Percentiles rank a stretch among this genome's conserved stretches.
Evolutionary conservation across 2,113 vertebrate genomes (phyloP).

Genomic region (Nycticorax nycticorax): DNA sequence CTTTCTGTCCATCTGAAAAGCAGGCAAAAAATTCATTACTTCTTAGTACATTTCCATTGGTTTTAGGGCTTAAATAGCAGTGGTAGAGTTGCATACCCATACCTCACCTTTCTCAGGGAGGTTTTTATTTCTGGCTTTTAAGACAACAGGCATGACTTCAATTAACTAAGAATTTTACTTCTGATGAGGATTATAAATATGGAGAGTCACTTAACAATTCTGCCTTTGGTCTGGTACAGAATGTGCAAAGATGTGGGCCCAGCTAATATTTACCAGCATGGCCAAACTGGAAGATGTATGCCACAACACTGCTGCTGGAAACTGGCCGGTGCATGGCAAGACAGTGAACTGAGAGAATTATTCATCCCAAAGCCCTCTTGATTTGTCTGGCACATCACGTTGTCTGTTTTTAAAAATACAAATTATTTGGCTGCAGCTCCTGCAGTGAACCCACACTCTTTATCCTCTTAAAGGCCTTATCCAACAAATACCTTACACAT

Average conservation of each 20-base stretch:
- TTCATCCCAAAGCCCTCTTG: not conserved
- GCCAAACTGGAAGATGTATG: not conserved
- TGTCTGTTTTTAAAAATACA: not conserved
- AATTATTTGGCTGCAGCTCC: not conserved
- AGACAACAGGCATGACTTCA: not conserved
- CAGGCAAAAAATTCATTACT: not conserved
- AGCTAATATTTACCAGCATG: not conserved
- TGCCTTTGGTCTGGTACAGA: not conserved
- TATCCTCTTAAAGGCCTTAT: not conserved
- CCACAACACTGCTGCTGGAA: not conserved
- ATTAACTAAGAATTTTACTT: not conserved
- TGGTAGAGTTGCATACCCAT: not conserved
- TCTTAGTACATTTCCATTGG: not conserved
- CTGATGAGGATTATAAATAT: not conserved
- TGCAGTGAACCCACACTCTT: not conserved
- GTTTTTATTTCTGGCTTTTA: not conserved
- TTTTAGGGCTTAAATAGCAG: not conserved
- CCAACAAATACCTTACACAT: not conserved
- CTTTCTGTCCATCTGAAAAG: not conserved
- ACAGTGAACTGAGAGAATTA: not conserved
- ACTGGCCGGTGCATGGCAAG: not conserved
- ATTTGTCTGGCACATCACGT: not conserved
- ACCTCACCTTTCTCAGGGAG: not conserved
- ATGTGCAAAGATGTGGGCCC: not conserved
- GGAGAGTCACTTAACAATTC: not conserved